Evolutionary conservation across 2,888 invertebrate genomes (phyloP).

Genomic region (Chrysodeixis includens): DNA sequence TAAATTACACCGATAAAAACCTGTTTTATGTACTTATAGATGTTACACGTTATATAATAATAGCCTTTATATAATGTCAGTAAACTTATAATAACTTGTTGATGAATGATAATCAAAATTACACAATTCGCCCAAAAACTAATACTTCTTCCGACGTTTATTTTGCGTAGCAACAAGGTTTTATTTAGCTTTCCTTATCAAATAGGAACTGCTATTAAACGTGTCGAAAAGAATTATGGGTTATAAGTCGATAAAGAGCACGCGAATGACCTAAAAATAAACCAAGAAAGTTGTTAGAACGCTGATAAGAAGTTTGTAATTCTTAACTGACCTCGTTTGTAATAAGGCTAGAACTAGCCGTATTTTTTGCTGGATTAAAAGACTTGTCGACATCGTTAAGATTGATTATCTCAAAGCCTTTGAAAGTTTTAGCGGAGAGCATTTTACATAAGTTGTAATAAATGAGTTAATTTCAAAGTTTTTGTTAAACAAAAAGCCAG

Average conservation of each 20-base stretch:
- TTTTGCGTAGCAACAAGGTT: not conserved
- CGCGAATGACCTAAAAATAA: slow-evolving; percentile 1
- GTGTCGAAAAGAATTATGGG: not conserved
- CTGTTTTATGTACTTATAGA: slow-evolving; percentile 7
- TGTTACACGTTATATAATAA: slow-evolving; percentile 10
- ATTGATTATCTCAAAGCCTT: too few species aligned
- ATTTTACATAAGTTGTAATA: too few species aligned
- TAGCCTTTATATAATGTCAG: slow-evolving; percentile 7
- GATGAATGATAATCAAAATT: not conserved
- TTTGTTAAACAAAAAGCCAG: too few species aligned
- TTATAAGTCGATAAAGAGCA: slow-evolving; percentile 4
- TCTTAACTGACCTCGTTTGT: not conserved
- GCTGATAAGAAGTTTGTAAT: not conserved
- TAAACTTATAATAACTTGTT: not conserved
- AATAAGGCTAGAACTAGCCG: too few species aligned
- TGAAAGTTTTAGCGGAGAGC: too few species aligned
- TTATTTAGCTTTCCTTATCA: not conserved
- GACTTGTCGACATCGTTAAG: too few species aligned
- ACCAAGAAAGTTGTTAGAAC: slow-evolving; percentile 1
- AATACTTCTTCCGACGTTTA: too few species aligned
- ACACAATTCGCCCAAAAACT: too few species aligned
- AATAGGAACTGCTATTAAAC: not conserved
- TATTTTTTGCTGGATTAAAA: too few species aligned
- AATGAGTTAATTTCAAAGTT: too few species aligned
- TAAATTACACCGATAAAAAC: slow-evolving; percentile 47